These are phyloP conservation scores for Solen grandis DNA, from an alignment of 1,140 invertebrate genomes.

Conservation along the genomic window DNA sequence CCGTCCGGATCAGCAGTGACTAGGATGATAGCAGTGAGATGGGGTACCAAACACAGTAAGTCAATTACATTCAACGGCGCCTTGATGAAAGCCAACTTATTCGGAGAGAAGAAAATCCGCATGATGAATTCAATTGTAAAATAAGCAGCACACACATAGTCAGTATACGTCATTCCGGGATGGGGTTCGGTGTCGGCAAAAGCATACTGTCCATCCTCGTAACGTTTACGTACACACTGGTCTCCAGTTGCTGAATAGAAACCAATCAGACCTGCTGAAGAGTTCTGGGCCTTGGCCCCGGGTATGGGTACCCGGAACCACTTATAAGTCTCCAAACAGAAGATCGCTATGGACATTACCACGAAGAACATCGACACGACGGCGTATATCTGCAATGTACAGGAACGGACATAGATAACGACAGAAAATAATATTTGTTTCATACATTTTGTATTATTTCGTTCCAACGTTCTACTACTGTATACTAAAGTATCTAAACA, in stretches of 20 bases:
- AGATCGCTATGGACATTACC: slow-evolving; percentile 76
- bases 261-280: slow-evolving; percentile 18
- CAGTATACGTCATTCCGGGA: slow-evolving; percentile 71
- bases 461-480: no score
- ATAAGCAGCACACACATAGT: slow-evolving; percentile 76
- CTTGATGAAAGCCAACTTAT: slow-evolving; percentile 70
- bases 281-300: slow-evolving; percentile 57
- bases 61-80: slow-evolving; percentile 77
- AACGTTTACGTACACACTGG: slow-evolving; percentile 64
- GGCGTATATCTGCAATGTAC: slow-evolving; percentile 74
- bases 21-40: slow-evolving; percentile 75
- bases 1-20: slow-evolving; percentile 67
- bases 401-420: no score
- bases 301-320: slow-evolving; percentile 69
- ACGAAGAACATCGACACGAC: slow-evolving; percentile 78
- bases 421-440: no score
- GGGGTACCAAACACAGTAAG: slow-evolving; percentile 77
- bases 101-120: slow-evolving; percentile 73
- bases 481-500: no score
- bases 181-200: slow-evolving; percentile 70
- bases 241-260: slow-evolving; percentile 53
- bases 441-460: no score
- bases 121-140: slow-evolving; percentile 74
- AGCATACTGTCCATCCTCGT: slow-evolving; percentile 27
- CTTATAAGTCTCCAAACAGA: slow-evolving; percentile 77